Percentiles rank a stretch among this genome's conserved stretches.
phyloP scores from a whole-genome alignment of 2,797 vertebrate genomes.

The Eulemur rubriventer region DNA sequence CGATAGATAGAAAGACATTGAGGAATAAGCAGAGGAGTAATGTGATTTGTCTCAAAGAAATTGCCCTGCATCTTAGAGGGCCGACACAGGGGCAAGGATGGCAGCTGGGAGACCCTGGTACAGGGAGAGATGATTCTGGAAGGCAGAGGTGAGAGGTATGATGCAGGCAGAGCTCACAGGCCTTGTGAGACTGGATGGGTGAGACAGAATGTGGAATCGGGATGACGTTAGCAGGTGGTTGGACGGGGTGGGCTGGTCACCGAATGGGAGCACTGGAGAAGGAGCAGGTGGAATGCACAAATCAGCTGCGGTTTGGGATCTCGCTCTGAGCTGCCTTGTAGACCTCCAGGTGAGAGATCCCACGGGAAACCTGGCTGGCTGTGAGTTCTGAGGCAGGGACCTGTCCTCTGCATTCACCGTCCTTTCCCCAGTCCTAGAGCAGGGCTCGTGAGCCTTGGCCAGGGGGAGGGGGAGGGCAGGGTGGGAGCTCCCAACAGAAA shows the following conservation, averaged over 20 bases:
- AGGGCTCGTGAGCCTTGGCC: neutral
- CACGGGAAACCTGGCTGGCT: neutral
- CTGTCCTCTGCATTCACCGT: rapidly evolving
- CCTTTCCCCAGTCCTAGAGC: neutral
- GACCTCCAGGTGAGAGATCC: neutral
- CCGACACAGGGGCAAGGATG: neutral
- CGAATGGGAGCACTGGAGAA: neutral
- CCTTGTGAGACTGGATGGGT: neutral
- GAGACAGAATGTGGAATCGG: neutral
- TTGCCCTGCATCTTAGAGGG: neutral
- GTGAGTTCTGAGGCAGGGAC: neutral
- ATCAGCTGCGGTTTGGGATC: neutral
- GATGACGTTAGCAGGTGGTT: neutral
- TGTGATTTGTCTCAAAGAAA: neutral
- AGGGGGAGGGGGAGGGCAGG: too few species aligned
- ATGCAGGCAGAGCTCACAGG: neutral
- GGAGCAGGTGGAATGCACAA: neutral
- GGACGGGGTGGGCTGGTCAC: neutral
- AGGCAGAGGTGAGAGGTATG: neutral
- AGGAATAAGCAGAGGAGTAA: neutral
- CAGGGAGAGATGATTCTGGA: neutral
- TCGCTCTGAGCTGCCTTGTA: neutral
- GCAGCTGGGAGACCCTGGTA: neutral
- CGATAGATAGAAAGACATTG: neutral
- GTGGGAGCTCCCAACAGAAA: neutral